A percentile compares a stretch with the other conserved stretches of the same genome.
Conservation (phyloP, 2,888 invertebrate species). For the Agrochola macilenta region DNA sequence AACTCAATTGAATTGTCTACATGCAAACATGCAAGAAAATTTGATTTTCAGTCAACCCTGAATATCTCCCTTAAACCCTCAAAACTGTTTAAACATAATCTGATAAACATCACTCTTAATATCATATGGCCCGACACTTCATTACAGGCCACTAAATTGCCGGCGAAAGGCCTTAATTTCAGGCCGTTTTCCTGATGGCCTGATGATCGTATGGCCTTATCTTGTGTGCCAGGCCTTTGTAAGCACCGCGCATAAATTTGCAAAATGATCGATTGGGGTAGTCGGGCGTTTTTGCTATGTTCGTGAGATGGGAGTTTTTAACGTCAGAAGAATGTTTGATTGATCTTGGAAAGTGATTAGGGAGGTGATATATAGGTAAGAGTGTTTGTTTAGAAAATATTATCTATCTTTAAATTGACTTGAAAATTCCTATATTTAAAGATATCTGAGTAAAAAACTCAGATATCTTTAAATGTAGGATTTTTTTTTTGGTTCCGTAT, state of each 20-base stretch:
- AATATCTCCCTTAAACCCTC: neutral
- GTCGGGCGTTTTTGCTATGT: conserved; percentile 53
- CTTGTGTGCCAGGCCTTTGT: conserved; percentile 63
- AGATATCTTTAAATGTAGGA: too few species aligned
- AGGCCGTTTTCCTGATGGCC: conserved; percentile 59
- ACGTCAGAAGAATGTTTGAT: conserved; percentile 9
- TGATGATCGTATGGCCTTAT: conserved; percentile 65
- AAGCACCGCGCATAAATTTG: conserved; percentile 68
- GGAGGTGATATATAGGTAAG: neutral
- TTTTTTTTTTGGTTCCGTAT: too few species aligned
- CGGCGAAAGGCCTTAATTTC: conserved; percentile 58
- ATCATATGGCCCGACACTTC: conserved; percentile 37
- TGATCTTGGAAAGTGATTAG: neutral
- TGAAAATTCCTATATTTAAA: neutral
- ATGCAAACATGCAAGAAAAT: neutral
- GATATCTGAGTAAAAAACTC: neutral
- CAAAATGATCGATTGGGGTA: conserved; percentile 68
- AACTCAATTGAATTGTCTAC: neutral
- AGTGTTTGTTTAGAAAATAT: neutral
- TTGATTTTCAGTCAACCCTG: neutral
- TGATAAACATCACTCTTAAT: conserved; percentile 21
- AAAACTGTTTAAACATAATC: neutral
- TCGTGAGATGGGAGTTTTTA: conserved; percentile 10
- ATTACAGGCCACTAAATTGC: conserved; percentile 55
- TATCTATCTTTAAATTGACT: neutral